These are phyloP conservation scores for Himalopsyche tibetana DNA, from an alignment of 2,888 invertebrate species.

Conservation along the genomic window DNA sequence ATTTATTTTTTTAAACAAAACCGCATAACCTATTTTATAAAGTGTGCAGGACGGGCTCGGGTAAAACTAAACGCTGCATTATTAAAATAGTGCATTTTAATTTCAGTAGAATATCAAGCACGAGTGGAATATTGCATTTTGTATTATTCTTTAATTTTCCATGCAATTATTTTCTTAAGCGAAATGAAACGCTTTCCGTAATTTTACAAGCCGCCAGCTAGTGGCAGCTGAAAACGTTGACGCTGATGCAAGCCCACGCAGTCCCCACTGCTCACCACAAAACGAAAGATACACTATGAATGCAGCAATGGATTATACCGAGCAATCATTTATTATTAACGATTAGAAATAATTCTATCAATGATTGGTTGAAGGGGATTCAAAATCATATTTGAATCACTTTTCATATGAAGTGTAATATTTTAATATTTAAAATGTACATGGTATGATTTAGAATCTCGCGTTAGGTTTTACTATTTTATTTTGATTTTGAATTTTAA, in stretches of 20 bases:
- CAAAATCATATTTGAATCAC: no score
- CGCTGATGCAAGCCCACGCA: not conserved
- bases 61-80: constrained; percentile 13
- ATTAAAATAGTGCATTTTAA: constrained; percentile 26
- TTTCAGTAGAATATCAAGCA: not conserved
- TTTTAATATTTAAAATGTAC: no score
- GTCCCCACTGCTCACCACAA: not conserved
- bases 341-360: no score
- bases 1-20: no score
- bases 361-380: no score
- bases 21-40: no score
- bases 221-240: constrained; percentile 10
- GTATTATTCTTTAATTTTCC: constrained; percentile 52
- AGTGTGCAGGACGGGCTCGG: not conserved
- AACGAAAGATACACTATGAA: not conserved
- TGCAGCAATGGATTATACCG: not conserved
- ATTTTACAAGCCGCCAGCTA: constrained; percentile 10
- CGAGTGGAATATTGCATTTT: constrained; percentile 24
- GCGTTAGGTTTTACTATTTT: no score
- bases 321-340: no score
- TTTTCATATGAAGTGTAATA: no score
- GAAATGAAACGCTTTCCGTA: constrained; percentile 37
- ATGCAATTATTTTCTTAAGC: constrained; percentile 50
- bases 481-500: no score
- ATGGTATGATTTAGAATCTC: no score